Evolutionary conservation across 2,113 vertebrate genomes (phyloP), one percentile per base, ranked within the genome.

Genomic region (Bothrops jararaca): DNA sequence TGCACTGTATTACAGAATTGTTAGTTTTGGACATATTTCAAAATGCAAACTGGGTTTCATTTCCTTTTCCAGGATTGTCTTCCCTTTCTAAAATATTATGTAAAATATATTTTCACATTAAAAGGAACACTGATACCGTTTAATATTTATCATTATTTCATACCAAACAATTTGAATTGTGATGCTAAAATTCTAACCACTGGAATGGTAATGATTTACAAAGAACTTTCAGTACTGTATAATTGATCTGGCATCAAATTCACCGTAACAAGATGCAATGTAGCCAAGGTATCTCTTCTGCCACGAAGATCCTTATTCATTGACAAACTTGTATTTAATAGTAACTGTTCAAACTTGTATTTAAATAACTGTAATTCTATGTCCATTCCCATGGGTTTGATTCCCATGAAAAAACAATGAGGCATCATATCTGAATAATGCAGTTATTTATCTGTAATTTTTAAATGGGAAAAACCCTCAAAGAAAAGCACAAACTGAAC

Each of bases 11-110:
- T 85, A 85, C 1, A 8, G 90, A 87, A n/a, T 91, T 95, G n/a
- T 94, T 94, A 54, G 94, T 86, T 53, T 26, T 93, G 90, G 92
- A 89, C 56, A 95, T 34, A 0, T 3, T 11, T 0, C 0, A 4
- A 91, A 20, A 52, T 91, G n/a, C 56, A 5, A 64, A 93, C 90
- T 58, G 26, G 87, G 91, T 39, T 20, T 56, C 87, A 93, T 58
- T 26, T 54, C 89, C 22, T 58, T 23, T 64, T 93, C 92, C 93
- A 91, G 18, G 52, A 94, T 34, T 53, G 56, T 92, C 48, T 56
- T 95, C 93, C 89, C 92, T 22, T 11, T 80, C 26, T 86, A 89
- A 88, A 86, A 90, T 60, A 53, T 45, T 92, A 0, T 69, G 93
- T 92, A 88, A 64, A 22, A 91, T 80, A 48, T 90, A 23, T 94